Evolutionary conservation across 2,797 vertebrate species (phyloP).

Genomic region (Morus bassanus): DNA sequence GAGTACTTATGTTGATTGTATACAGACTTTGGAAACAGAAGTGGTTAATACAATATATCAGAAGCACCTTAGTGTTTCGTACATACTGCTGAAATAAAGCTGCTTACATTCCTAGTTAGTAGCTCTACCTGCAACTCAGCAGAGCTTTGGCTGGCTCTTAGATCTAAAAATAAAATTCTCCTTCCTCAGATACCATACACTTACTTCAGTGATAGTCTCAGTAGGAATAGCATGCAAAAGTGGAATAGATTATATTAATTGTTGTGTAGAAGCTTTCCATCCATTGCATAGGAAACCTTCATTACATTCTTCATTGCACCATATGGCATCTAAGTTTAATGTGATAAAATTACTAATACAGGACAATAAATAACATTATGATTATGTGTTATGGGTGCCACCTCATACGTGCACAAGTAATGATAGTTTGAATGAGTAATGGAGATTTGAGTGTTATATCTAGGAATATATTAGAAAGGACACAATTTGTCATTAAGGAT

Average conservation of each 20-base stretch:
- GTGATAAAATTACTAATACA: slow-evolving; percentile 45
- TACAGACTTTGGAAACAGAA: not conserved
- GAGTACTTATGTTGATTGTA: not conserved
- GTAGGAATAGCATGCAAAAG: not conserved
- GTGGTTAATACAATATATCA: not conserved
- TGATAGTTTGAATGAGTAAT: slow-evolving; percentile 38
- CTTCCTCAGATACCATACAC: not conserved
- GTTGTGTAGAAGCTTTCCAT: not conserved
- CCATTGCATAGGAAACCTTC: not conserved
- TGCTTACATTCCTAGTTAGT: not conserved
- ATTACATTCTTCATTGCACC: not conserved
- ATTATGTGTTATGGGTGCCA: slow-evolving; percentile 9
- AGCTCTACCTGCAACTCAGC: not conserved
- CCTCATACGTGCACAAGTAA: slow-evolving; percentile 21
- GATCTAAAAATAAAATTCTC: slow-evolving; percentile 27
- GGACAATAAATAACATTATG: slow-evolving; percentile 42
- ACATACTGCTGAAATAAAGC: not conserved
- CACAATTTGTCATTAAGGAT: slow-evolving; percentile 27
- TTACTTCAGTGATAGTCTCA: not conserved
- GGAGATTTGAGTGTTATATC: not conserved
- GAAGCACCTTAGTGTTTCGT: not conserved
- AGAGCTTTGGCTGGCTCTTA: not conserved
- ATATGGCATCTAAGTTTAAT: slow-evolving; percentile 27
- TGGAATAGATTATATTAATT: not conserved
- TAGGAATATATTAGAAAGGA: slow-evolving; percentile 24